A percentile compares a stretch with the other conserved stretches of the same genome.
Conservation (phyloP, 2,113 vertebrate genomes). For the Aegotheles bennettii region DNA sequence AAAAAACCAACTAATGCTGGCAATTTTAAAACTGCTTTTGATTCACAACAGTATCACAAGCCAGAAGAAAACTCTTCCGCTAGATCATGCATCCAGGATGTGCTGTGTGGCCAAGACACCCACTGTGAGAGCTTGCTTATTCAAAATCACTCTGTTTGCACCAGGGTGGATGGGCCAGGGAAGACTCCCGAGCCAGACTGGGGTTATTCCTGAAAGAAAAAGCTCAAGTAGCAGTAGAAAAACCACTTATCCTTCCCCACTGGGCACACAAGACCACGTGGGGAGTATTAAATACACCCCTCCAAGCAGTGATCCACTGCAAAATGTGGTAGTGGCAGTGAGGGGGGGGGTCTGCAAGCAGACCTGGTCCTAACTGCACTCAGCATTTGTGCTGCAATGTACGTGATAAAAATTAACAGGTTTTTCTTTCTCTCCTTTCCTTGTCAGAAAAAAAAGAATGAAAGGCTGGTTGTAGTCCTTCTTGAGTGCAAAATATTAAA, state of each 20-base stretch:
- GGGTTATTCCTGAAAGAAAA: background rate
- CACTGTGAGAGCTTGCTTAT: background rate
- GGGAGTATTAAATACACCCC: background rate
- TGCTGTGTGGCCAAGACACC: background rate
- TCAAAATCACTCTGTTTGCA: background rate
- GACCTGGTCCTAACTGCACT: background rate
- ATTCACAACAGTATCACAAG: background rate
- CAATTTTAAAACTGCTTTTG: background rate
- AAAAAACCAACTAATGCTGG: background rate
- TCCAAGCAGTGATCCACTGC: background rate
- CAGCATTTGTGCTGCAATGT: rapidly evolving
- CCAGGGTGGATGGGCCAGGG: background rate
- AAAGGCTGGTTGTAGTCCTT: background rate
- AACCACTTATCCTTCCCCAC: background rate
- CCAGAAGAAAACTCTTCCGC: background rate
- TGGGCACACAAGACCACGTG: background rate
- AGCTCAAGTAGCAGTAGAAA: background rate
- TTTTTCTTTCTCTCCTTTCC: background rate
- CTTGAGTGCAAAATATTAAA: background rate
- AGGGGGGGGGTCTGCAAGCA: background rate
- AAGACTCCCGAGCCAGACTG: background rate
- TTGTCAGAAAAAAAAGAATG: background rate
- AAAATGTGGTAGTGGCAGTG: rapidly evolving
- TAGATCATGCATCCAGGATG: background rate
- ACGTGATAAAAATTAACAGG: background rate